Conservation (phyloP, 2,888 invertebrate species). For the Podotricha telesiphe region DNA sequence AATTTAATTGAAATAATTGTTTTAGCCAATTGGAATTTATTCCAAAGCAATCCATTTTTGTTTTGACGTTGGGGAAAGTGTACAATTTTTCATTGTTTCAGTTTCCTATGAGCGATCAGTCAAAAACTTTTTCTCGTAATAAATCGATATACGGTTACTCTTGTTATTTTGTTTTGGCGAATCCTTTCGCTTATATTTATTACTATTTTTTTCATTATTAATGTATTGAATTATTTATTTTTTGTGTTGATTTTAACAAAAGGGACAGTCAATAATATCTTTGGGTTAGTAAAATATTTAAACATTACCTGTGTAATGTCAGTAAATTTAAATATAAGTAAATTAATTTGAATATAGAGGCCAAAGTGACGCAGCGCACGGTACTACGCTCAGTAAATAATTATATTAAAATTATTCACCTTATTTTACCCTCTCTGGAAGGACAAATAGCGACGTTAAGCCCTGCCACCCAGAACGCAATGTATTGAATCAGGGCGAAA, state of each 20-base stretch:
- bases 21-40: constrained; percentile 28
- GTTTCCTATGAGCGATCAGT: constrained; percentile 57
- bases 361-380: no score
- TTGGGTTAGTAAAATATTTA: no score
- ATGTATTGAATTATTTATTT: background rate
- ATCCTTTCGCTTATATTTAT: constrained; percentile 18
- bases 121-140: constrained; percentile 58
- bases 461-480: no score
- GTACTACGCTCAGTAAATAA: no score
- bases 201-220: background rate
- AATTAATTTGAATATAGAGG: no score
- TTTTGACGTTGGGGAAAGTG: constrained; percentile 36
- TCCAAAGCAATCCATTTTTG: constrained; percentile 38
- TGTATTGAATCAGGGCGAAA: no score
- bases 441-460: no score
- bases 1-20: constrained; percentile 27
- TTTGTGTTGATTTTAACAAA: background rate
- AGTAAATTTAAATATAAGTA: no score
- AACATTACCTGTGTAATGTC: no score
- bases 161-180: constrained; percentile 50
- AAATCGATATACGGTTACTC: constrained; percentile 45
- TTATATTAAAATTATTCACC: no score
- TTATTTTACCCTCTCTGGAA: no score
- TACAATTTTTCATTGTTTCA: constrained; percentile 46
- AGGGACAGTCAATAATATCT: no score